Evolutionary conservation across 2,888 invertebrate genomes (phyloP).

Genomic region (Agonopterix arenella): DNA sequence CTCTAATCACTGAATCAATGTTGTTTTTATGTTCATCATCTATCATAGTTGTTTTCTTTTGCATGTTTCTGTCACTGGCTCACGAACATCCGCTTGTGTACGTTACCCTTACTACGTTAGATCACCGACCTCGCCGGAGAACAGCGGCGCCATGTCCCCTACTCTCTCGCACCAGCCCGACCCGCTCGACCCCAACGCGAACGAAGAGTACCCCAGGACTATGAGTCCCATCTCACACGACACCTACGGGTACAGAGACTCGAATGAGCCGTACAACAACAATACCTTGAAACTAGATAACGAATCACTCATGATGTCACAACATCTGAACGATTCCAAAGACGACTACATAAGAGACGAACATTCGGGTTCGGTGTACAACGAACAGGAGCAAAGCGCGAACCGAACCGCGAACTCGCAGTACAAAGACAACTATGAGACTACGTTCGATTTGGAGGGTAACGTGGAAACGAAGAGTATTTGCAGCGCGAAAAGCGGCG

Average conservation of each 20-base stretch:
- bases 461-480: constrained; percentile 95
- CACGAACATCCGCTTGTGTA: constrained; percentile 72
- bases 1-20: constrained; percentile 40
- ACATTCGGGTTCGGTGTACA: constrained; percentile 50
- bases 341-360: constrained; percentile 58
- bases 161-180: constrained; percentile 47
- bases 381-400: constrained; percentile 50
- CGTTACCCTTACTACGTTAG: constrained; percentile 54
- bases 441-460: constrained; percentile 93
- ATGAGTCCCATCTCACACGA: constrained; percentile 75
- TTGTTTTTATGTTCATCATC: constrained; percentile 48
- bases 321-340: constrained; percentile 56
- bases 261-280: constrained; percentile 61
- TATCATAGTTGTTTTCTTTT: constrained; percentile 56
- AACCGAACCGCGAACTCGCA: constrained; percentile 55
- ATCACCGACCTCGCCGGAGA: constrained; percentile 64
- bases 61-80: constrained; percentile 74
- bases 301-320: constrained; percentile 64
- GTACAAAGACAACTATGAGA: constrained; percentile 86
- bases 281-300: constrained; percentile 69
- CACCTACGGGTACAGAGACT: constrained; percentile 74
- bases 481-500: constrained; percentile 86
- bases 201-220: constrained; percentile 56
- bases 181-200: constrained; percentile 45
- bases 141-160: constrained; percentile 67